Evolutionary conservation across 2,797 vertebrate genomes (phyloP).

Genomic region (Pelochelys cantorii): DNA sequence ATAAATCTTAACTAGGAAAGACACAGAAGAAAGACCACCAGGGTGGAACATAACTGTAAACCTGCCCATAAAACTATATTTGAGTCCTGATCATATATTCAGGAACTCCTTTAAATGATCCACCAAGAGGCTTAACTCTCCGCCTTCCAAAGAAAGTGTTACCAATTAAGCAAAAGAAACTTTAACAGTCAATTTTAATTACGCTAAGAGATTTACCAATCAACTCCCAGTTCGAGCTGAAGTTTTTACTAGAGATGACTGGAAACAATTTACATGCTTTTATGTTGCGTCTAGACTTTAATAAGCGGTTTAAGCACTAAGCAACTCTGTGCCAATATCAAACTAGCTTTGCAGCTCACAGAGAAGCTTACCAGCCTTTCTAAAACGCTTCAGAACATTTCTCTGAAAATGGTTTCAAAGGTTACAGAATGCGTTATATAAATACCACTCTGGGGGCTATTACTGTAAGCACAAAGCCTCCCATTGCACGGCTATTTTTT

Average conservation of each 20-base stretch:
- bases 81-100: slow-evolving; percentile 83
- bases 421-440: background rate
- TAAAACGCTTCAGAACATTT: slow-evolving; percentile 26
- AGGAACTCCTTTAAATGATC: slow-evolving; percentile 83
- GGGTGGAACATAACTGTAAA: slow-evolving; percentile 84
- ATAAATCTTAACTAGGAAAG: slow-evolving; percentile 86
- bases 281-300: slow-evolving; percentile 99
- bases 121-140: slow-evolving; percentile 79
- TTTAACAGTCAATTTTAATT: slow-evolving; percentile 86
- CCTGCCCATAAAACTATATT: slow-evolving; percentile 84
- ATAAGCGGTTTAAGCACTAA: slow-evolving; percentile 90
- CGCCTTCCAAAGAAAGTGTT: slow-evolving; percentile 85
- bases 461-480: accelerated
- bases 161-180: slow-evolving; percentile 84
- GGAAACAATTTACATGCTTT: slow-evolving; percentile 93
- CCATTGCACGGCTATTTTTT: background rate
- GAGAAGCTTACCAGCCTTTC: slow-evolving; percentile 67
- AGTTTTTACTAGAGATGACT: slow-evolving; percentile 86
- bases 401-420: slow-evolving; percentile 14
- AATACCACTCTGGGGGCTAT: background rate
- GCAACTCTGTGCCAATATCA: slow-evolving; percentile 83
- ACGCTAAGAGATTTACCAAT: slow-evolving; percentile 83
- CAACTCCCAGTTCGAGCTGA: slow-evolving; percentile 80
- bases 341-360: slow-evolving; percentile 77
- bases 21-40: slow-evolving; percentile 85